phyloP scores from a whole-genome alignment of 2,888 invertebrate genomes.

The Mesoligia furuncula region DNA sequence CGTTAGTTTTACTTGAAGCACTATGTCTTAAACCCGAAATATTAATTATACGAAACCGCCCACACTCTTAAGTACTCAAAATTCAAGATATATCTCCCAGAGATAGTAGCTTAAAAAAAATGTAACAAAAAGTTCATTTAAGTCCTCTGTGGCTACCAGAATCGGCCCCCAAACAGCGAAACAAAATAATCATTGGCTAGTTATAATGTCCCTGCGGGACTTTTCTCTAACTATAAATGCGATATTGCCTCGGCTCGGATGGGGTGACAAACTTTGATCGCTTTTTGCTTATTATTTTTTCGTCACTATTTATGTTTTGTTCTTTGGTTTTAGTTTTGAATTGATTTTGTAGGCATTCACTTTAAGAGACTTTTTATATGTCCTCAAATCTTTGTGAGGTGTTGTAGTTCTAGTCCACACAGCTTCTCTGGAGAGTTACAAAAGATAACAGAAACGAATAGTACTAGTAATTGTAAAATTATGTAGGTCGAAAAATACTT shows the following conservation, averaged over 20 bases:
- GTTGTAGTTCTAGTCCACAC: background rate
- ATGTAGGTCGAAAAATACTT: background rate
- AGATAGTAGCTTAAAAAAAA: no score
- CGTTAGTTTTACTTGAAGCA: no score
- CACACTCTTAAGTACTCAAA: no score
- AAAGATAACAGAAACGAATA: background rate
- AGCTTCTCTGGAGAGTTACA: background rate
- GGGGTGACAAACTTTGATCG: slow-evolving; percentile 75
- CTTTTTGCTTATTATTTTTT: slow-evolving; percentile 80
- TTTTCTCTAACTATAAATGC: slow-evolving; percentile 84
- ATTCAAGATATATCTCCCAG: no score
- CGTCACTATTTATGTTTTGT: slow-evolving; percentile 46
- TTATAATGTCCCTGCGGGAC: slow-evolving; percentile 85
- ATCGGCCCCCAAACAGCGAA: slow-evolving; percentile 71
- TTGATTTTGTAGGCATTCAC: slow-evolving; percentile 6
- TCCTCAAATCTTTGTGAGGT: background rate
- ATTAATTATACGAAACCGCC: no score
- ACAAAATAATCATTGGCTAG: slow-evolving; percentile 89
- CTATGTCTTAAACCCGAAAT: no score
- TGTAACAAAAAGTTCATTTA: background rate
- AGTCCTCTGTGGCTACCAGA: slow-evolving; percentile 54
- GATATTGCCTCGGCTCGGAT: slow-evolving; percentile 78
- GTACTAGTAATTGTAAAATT: no score
- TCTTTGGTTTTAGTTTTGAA: slow-evolving; percentile 28
- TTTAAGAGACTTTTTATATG: background rate